A percentile compares a stretch with the other conserved stretches of the same genome.
Evolutionary conservation across 2,888 invertebrate genomes (phyloP).

Genomic region (Pachymerium ferrugineum): DNA sequence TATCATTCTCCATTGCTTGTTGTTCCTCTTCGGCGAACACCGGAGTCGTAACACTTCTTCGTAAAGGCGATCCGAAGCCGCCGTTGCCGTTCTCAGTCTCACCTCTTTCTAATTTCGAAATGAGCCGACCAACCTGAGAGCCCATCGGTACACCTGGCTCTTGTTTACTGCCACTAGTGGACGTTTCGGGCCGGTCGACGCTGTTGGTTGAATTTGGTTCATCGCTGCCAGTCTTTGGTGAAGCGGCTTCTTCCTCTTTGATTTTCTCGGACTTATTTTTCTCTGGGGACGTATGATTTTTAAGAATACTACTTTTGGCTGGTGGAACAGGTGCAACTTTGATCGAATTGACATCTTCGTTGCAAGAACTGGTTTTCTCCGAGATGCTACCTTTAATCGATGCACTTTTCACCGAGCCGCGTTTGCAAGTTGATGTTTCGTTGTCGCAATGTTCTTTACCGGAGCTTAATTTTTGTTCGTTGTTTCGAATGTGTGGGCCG

Average conservation of each 20-base stretch:
- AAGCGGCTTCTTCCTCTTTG: neutral
- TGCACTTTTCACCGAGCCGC: neutral
- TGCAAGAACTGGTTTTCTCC: too few relatives aligned
- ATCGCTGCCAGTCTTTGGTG: neutral
- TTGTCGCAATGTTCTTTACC: neutral
- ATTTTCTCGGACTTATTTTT: neutral
- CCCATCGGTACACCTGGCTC: conserved; percentile 4
- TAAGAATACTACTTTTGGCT: neutral
- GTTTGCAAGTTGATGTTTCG: neutral
- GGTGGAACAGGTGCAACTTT: too few relatives aligned
- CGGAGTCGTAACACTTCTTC: conserved; percentile 35
- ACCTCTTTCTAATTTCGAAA: neutral
- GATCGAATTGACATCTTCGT: too few relatives aligned
- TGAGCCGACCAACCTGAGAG: conserved; percentile 14
- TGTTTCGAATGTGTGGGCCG: neutral
- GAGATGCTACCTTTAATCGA: neutral
- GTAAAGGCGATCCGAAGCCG: conserved; percentile 25
- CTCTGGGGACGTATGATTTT: neutral
- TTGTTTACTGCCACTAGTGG: conserved; percentile 23
- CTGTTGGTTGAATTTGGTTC: conserved; percentile 17
- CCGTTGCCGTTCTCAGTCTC: neutral
- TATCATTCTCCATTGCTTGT: conserved; percentile 32
- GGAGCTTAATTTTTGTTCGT: neutral
- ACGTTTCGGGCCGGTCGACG: conserved; percentile 28
- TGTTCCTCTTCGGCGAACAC: conserved; percentile 32